phyloP scores from a whole-genome alignment of 2,113 vertebrate genomes.

The Promerops cafer region DNA sequence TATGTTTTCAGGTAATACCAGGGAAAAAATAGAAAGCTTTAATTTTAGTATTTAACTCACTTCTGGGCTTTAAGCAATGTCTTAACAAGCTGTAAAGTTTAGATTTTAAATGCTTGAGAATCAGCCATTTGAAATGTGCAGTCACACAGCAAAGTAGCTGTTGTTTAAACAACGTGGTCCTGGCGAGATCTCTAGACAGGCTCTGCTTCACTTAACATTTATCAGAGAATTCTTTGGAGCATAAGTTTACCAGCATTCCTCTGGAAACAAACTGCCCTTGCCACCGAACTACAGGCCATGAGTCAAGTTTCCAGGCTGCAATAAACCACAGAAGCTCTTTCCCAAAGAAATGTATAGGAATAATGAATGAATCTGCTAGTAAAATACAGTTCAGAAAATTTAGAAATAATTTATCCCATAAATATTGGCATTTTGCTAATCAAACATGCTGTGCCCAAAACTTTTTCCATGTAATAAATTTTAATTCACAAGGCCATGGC shows the following conservation, averaged over 20 bases:
- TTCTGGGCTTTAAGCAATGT: background rate
- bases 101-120: background rate
- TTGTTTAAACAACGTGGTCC: background rate
- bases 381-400: conserved; percentile 28
- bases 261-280: background rate
- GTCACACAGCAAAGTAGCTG: background rate
- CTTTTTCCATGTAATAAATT: conserved; percentile 60
- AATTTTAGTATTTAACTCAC: background rate
- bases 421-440: conserved; percentile 57
- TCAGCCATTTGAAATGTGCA: background rate
- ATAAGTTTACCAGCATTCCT: background rate
- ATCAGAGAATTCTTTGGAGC: background rate
- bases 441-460: conserved; percentile 57
- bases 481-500: conserved; percentile 65
- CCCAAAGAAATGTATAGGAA: background rate
- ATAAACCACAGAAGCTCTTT: background rate
- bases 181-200: background rate
- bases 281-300: background rate
- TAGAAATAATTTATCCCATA: conserved; percentile 32
- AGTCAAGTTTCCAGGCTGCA: background rate
- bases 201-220: background rate
- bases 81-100: background rate
- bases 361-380: conserved; percentile 39
- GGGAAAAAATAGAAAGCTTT: background rate
- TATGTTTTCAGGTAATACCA: background rate